Evolutionary conservation across 2,888 invertebrate species (phyloP).

Genomic region (Pseudococcus viburni): DNA sequence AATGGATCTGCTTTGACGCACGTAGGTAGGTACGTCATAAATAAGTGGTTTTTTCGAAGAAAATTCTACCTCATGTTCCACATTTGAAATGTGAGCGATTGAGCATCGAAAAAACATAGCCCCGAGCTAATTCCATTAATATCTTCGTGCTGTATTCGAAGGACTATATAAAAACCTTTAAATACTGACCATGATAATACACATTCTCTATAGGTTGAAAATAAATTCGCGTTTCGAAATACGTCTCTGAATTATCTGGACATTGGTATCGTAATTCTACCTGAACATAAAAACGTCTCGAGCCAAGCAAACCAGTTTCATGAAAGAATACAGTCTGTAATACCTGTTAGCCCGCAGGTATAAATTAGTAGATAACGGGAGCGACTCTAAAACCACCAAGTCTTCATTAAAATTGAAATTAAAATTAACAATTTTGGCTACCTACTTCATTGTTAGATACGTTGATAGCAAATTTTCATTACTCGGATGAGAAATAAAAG

Average conservation of each 20-base stretch:
- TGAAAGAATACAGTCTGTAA: neutral
- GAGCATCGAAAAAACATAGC: neutral
- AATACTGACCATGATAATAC: constrained; percentile 2
- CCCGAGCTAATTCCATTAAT: constrained; percentile 1
- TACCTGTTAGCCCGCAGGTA: neutral
- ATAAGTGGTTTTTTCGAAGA: neutral
- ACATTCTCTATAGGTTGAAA: neutral
- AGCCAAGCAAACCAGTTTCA: constrained; percentile 15
- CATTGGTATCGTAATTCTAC: neutral
- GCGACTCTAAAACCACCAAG: neutral
- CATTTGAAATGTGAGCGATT: neutral
- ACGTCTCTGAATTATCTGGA: constrained; percentile 5
- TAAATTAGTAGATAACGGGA: constrained; percentile 41
- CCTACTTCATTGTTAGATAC: neutral
- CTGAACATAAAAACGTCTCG: neutral
- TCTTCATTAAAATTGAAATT: constrained; percentile 12
- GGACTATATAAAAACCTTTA: neutral
- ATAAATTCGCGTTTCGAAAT: neutral
- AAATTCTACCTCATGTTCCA: neutral
- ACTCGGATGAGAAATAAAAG: neutral
- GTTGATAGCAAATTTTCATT: neutral
- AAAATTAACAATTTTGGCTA: neutral
- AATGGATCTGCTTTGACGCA: too few relatives aligned
- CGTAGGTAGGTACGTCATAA: too few relatives aligned
- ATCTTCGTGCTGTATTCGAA: neutral